A percentile compares a stretch with the other conserved stretches of the same genome.
phyloP scores from a whole-genome alignment of 2,797 vertebrate species.

The Benthosema pterotum region DNA sequence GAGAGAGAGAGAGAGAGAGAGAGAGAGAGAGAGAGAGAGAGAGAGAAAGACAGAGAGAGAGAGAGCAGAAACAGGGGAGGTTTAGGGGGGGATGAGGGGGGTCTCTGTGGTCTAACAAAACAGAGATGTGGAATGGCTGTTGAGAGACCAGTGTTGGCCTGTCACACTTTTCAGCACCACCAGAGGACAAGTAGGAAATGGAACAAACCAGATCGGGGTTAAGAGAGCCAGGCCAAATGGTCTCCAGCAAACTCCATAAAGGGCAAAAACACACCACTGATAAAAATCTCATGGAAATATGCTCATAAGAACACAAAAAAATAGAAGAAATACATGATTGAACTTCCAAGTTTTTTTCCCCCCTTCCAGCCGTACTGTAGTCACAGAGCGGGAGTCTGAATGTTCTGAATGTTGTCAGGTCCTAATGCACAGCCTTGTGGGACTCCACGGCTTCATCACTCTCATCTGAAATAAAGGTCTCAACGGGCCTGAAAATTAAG shows the following conservation, averaged over 20 bases:
- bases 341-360: constrained; percentile 32
- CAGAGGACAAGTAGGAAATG: constrained; percentile 48
- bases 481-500: too few relatives aligned
- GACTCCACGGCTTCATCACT: constrained; percentile 34
- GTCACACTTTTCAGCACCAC: constrained; percentile 31
- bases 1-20: too few relatives aligned
- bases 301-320: constrained; percentile 49
- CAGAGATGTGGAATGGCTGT: constrained; percentile 17
- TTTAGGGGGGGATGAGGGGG: background rate
- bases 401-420: constrained; percentile 33
- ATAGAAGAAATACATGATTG: constrained; percentile 43
- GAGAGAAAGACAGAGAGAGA: too few relatives aligned
- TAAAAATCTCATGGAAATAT: constrained; percentile 52
- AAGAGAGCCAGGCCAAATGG: constrained; percentile 40
- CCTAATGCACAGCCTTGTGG: constrained; percentile 29
- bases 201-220: constrained; percentile 52
- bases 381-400: constrained; percentile 39
- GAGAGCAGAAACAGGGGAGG: constrained; percentile 24
- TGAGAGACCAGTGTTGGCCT: constrained; percentile 13
- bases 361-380: constrained; percentile 32
- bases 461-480: too few relatives aligned
- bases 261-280: constrained; percentile 52
- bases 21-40: too few relatives aligned
- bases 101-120: constrained; percentile 20
- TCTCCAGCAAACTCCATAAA: constrained; percentile 55